Evolutionary conservation across 2,113 vertebrate genomes (phyloP), one percentile per base, ranked within the genome.

Genomic region (Phaethon lepturus): DNA sequence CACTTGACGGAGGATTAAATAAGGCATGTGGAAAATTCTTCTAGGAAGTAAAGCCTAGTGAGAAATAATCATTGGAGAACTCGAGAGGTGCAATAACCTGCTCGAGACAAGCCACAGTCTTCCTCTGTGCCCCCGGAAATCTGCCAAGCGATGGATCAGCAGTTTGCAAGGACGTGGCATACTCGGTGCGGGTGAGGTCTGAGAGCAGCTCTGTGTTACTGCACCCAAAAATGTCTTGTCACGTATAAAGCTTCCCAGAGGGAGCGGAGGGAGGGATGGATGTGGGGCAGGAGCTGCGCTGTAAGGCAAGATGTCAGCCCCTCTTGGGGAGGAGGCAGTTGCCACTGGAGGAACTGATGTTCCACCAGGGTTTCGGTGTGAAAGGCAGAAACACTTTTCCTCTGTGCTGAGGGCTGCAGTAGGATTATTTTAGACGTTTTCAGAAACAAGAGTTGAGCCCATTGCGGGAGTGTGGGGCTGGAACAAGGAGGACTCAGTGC

Each of bases 151-250:
- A 25, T 26, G 82, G 76, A 15, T 94, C 75, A 53, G 76, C 35
- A 7, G 17, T 23, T 74, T 25, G 49, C 80, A 50, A 58, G 84
- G 80, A 26, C 35, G 67, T 3, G n/a, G 73, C 31, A 8, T 13
- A 2, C 28, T n/a, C 44, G 74, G 53, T 10, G 3, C 0, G 9
- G 52, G 29, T 25, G 33, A 35, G 12, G 11, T 4, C 75, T 10
- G n/a, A 22, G 26, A 33, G 33, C 55, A 6, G 55, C 64, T 42
- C 29, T 13, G 62, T 4, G 0, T 6, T 17, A 2, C 29, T 10
- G 6, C 35, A 0, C 63, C 40, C 25, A 0, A 1, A 22, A 17
- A 20, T 2, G 9, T 8, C 49, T 12, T 10, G 5, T 12, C 13
- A 1, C 1, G 40, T 31, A 4, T 0, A 0, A 38, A 66, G 17